These are phyloP conservation scores for Callipepla californica DNA, from an alignment of 2,113 vertebrate species.

Conservation along the genomic window DNA sequence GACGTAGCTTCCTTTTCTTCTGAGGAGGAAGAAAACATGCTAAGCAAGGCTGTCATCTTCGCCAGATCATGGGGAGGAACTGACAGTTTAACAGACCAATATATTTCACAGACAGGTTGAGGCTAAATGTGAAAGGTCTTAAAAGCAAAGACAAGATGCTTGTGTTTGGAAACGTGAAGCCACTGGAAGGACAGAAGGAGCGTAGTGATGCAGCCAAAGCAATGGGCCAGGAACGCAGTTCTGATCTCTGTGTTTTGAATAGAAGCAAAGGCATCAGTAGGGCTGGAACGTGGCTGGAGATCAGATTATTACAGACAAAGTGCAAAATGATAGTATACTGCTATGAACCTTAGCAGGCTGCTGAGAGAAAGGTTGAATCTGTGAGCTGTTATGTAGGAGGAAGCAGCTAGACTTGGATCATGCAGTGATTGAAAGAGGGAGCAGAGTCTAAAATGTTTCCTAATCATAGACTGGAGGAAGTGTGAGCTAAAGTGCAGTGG, in stretches of 20 bases:
- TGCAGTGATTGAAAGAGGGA: background rate
- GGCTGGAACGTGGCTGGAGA: constrained; percentile 17
- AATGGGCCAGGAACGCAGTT: background rate
- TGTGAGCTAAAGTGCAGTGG: background rate
- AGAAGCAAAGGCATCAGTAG: background rate
- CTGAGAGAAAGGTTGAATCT: constrained; percentile 28
- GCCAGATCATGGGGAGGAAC: constrained; percentile 8
- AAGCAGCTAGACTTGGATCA: background rate
- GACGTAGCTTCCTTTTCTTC: background rate
- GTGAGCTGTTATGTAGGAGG: background rate
- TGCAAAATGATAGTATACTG: background rate
- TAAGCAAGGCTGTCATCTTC: background rate
- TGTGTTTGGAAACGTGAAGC: background rate
- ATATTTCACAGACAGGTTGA: constrained; percentile 12
- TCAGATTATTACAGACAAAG: background rate
- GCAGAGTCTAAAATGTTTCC: background rate
- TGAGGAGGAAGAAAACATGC: background rate
- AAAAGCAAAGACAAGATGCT: background rate
- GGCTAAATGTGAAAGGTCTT: background rate
- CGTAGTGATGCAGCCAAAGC: background rate
- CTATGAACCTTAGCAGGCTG: background rate
- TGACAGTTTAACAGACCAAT: constrained; percentile 13
- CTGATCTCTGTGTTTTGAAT: constrained; percentile 6
- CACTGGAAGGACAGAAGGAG: background rate
- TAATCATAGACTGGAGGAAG: background rate